Base-by-base conservation (phyloP, 2,888 invertebrate species). In the Gryllus longicercus region DNA sequence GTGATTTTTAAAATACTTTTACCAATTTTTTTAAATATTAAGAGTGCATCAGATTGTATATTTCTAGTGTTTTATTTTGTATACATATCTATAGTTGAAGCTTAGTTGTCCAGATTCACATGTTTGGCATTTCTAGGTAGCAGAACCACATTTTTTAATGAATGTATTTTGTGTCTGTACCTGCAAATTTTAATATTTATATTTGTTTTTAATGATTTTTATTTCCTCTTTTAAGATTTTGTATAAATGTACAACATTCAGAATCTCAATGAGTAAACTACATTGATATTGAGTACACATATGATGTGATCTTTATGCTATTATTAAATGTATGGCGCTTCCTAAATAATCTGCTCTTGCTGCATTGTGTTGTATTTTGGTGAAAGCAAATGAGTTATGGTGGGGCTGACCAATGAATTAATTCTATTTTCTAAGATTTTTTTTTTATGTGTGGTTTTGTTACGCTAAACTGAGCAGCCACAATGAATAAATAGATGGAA, bases 1-100 rank as follows among this genome's bases (percentile, higher is more conserved):
- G 16, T 21, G 78, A 23, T 50, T 38, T 78, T 50, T 23, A 63
- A 63, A 38, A 80, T 77, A 74, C 25, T 79, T 74, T 79, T 79
- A 74, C 38, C 18, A 63, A 50, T 23, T 50, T 77, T 77, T 77
- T 77, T 23, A n/a, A 77, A 49, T 50, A 25, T 77, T 77, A 50
- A 77, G 38, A n/a, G 49, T 77, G 38, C 49, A 49, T n/a, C 50
- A 77, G 63, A 63, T 18, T 63, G 63, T 63, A n/a, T 63, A 63
- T 63, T 63, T 63, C 38, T 38, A 38, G 38, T 38, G 38, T 38
- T 63, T 18, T 63, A n/a, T 63, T 63, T 63, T 63, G n/a, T 63
- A n/a, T 63, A 63, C 14, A 63, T 63, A 63, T 63, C 63, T 63
- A n/a, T 63, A 63, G 63, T 63, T 63, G 63, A 18, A 63, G 63